Evolutionary conservation across 1,140 invertebrate genomes (phyloP).

Genomic region (Psilanteris sp.): DNA sequence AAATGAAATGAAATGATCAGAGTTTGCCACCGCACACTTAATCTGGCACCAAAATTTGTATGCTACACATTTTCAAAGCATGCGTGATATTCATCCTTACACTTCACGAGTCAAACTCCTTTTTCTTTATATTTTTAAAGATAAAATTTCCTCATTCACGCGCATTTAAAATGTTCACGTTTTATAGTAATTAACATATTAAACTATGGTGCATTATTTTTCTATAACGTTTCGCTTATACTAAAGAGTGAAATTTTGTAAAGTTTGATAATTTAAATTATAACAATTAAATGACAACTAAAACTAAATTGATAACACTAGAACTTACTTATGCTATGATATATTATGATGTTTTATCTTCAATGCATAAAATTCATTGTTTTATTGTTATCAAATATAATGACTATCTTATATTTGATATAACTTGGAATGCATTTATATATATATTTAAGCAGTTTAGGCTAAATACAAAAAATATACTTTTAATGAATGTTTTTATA

Average conservation of each 20-base stretch:
- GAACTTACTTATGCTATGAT: no score
- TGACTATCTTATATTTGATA: constrained; percentile 33
- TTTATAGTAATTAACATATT: constrained; percentile 17
- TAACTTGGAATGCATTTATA: no score
- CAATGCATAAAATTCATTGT: no score
- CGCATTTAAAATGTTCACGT: constrained; percentile 10
- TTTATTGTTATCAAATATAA: constrained; percentile 13
- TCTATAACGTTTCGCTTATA: constrained; percentile 28
- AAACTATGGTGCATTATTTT: constrained; percentile 36
- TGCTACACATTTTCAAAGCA: constrained; percentile 37
- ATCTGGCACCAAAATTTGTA: constrained; percentile 51
- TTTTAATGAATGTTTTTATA: no score
- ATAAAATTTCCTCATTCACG: constrained; percentile 22
- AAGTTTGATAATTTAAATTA: no score
- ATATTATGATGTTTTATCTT: no score
- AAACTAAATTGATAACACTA: no score
- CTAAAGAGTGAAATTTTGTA: constrained; percentile 30
- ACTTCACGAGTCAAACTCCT: constrained; percentile 39
- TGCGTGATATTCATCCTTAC: constrained; percentile 40
- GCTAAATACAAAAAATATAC: no score
- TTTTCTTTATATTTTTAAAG: constrained; percentile 15
- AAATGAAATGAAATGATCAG: constrained; percentile 23
- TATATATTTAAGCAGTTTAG: no score
- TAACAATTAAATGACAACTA: no score
- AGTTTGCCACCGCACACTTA: constrained; percentile 35